Conservation (phyloP, 2,113 vertebrate genomes). For the Physeter macrocephalus region DNA sequence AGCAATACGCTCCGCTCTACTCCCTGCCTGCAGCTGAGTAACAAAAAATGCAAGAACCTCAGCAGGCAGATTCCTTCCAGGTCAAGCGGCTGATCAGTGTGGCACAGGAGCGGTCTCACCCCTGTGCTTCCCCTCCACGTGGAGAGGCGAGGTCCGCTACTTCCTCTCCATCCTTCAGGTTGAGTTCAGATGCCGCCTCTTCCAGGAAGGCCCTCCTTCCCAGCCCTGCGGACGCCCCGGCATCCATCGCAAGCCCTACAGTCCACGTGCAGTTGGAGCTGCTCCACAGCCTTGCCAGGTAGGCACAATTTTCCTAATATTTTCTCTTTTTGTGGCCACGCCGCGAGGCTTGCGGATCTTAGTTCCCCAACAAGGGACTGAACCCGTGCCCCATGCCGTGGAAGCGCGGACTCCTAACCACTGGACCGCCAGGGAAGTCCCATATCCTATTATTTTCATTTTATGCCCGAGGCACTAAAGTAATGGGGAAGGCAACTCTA, state of each 20-base stretch:
- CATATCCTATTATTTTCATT: no score
- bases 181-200: not conserved
- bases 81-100: rapidly evolving
- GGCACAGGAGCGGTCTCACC: rapidly evolving
- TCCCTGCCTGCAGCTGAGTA: rapidly evolving
- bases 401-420: no score
- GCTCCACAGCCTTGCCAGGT: no score
- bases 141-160: rapidly evolving
- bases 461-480: not conserved
- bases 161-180: not conserved
- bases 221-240: not conserved
- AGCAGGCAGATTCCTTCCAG: rapidly evolving
- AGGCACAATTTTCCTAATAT: rapidly evolving
- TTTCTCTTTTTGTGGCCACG: not conserved
- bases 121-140: no score
- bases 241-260: rapidly evolving
- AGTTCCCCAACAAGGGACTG: no score
- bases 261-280: not conserved
- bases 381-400: no score
- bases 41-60: not conserved
- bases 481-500: rapidly evolving
- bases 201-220: not conserved
- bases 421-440: no score
- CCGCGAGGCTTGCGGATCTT: rapidly evolving
- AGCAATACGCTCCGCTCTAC: rapidly evolving